phyloP scores from a whole-genome alignment of 2,888 invertebrate genomes.

The Heliconius charithonia region DNA sequence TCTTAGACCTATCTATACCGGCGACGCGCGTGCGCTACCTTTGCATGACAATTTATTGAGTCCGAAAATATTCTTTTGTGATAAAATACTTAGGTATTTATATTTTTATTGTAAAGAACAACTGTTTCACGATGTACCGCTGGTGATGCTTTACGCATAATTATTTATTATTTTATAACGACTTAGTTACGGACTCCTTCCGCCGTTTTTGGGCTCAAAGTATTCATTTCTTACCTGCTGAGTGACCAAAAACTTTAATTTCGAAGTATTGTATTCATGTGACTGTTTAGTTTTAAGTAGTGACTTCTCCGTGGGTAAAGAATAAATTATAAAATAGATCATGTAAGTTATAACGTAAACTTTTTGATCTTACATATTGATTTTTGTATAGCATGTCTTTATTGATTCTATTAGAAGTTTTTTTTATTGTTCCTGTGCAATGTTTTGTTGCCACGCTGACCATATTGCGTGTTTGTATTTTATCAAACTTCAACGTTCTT shows the following conservation, averaged over 20 bases:
- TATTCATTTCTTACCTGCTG: conserved; percentile 58
- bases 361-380: conserved; percentile 56
- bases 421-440: conserved; percentile 45
- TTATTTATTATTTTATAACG: conserved; percentile 60
- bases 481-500: no score
- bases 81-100: conserved; percentile 54
- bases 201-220: conserved; percentile 68
- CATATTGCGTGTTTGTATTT: background rate
- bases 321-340: conserved; percentile 52
- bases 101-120: conserved; percentile 56
- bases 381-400: conserved; percentile 58
- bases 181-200: conserved; percentile 56
- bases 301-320: conserved; percentile 58
- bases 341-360: conserved; percentile 55
- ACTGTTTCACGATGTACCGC: conserved; percentile 52
- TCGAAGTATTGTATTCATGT: conserved; percentile 62
- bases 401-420: conserved; percentile 49
- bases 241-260: conserved; percentile 63
- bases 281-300: conserved; percentile 70
- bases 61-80: conserved; percentile 56
- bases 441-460: background rate
- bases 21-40: conserved; percentile 59
- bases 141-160: conserved; percentile 56
- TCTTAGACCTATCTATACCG: conserved; percentile 63
- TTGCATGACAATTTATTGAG: conserved; percentile 65